Base-by-base conservation (phyloP, 2,797 vertebrate genomes). In the Remorina albescens region DNA sequence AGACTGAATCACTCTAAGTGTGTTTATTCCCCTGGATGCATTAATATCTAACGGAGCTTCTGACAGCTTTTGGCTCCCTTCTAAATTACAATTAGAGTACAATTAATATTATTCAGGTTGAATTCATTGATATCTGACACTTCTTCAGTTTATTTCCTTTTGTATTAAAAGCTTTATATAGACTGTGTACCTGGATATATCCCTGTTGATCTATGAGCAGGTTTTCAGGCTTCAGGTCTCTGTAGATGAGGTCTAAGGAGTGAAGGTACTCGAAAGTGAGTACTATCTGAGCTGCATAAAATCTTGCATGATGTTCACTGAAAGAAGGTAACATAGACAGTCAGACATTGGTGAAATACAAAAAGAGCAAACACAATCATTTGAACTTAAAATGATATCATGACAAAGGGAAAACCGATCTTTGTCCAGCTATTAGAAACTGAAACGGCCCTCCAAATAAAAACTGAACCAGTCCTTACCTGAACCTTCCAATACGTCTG, bases 211-310 rank as follows among this genome's bases (percentile, higher is more conserved):
- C 98, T 93, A 99, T 99, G 94, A 99, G 95, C 94, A 99, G 96
- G 92, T 99, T 99, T 95, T 99, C 98, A 85, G 98, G 98, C 91
- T 99, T 99, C 90, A 99, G 96, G 96, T 99, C 98, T 96, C 98
- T 97, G 94, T 99, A 99, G 95, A 99, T 98, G 93, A 99, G 97
- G 96, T 99, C 98, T 95, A 99, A 92, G 66, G 97, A 97, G 94
- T 99, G 98, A 90, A 99, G 98, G 95, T 99, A 99, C 97, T 99
- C 98, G 86, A 99, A 99, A 49, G 98, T 99, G 92, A 99, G 96
- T 86, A 99, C 97, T 90, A 99, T 99, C 94, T 99, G 98, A 94
- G 98, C 97, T 95, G 97, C 98, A 95, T 99, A 99, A 96, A 99
- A 99, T 83, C 97, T 94, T 88, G 98, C 97, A 85, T 99, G 97